Evolutionary conservation across 2,888 invertebrate species (phyloP).

Genomic region (Nomada ruficornis): DNA sequence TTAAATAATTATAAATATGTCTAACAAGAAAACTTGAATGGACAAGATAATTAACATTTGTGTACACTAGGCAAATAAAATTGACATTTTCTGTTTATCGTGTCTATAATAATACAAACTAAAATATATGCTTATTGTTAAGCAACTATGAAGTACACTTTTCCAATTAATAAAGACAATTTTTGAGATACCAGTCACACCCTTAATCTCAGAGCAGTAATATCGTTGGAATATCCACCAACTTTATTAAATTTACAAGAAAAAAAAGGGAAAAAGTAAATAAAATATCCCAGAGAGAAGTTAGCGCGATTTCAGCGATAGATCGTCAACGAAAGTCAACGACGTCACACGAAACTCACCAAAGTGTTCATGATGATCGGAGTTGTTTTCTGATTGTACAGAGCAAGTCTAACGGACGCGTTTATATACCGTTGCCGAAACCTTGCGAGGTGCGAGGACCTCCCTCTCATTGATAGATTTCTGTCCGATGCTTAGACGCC

Average conservation of each 20-base stretch:
- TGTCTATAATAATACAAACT: too few relatives aligned
- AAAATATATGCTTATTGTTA: too few relatives aligned
- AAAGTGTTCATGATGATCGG: slow-evolving; percentile 70
- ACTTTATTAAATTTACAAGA: neutral
- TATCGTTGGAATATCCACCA: neutral
- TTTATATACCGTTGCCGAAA: slow-evolving; percentile 74
- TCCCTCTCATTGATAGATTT: slow-evolving; percentile 71
- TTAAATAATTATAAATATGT: too few relatives aligned
- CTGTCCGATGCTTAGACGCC: slow-evolving; percentile 57
- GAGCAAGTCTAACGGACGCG: slow-evolving; percentile 64
- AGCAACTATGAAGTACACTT: too few relatives aligned
- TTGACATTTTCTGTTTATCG: too few relatives aligned
- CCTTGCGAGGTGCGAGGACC: slow-evolving; percentile 68
- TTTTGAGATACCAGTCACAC: too few relatives aligned
- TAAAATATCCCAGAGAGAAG: neutral
- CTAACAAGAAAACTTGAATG: too few relatives aligned
- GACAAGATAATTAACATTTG: too few relatives aligned
- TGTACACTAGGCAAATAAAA: too few relatives aligned
- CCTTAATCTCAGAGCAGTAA: neutral
- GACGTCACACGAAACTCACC: slow-evolving; percentile 63
- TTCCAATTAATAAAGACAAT: too few relatives aligned
- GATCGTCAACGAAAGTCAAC: neutral
- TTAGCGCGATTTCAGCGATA: neutral
- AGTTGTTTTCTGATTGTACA: slow-evolving; percentile 65
- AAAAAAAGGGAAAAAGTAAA: neutral